A percentile compares a stretch with the other conserved stretches of the same genome.
phyloP scores from a whole-genome alignment of 2,888 invertebrate genomes.

The Andricus quercusramuli region DNA sequence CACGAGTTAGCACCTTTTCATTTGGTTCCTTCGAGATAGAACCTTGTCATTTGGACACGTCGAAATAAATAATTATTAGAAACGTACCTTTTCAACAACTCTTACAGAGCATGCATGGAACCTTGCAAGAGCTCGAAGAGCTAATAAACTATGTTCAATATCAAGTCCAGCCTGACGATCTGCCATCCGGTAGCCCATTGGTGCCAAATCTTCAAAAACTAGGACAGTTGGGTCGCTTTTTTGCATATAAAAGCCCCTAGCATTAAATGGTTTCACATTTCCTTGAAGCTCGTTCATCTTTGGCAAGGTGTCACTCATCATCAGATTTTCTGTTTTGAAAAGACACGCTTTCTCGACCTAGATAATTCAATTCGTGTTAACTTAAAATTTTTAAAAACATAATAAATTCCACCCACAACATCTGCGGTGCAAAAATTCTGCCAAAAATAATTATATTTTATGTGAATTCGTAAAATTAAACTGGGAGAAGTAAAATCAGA shows the following conservation, averaged over 20 bases:
- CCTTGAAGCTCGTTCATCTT: slow-evolving; percentile 69
- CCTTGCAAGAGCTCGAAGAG: slow-evolving; percentile 80
- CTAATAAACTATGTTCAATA: slow-evolving; percentile 79
- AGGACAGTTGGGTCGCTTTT: slow-evolving; percentile 72
- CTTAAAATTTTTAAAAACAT: too few species aligned
- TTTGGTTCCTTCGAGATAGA: too few species aligned
- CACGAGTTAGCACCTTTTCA: too few species aligned
- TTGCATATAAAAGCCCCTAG: slow-evolving; percentile 70
- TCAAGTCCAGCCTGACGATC: slow-evolving; percentile 81
- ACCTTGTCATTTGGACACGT: too few species aligned
- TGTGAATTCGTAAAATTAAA: too few species aligned
- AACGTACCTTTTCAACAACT: slow-evolving; percentile 79
- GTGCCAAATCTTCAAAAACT: slow-evolving; percentile 82
- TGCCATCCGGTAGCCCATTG: slow-evolving; percentile 80
- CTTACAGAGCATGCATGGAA: slow-evolving; percentile 82
- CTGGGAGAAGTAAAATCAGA: too few species aligned
- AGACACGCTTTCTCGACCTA: slow-evolving; percentile 64
- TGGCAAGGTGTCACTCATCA: slow-evolving; percentile 69
- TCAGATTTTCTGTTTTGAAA: slow-evolving; percentile 68
- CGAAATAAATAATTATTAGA: too few species aligned
- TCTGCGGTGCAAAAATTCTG: too few species aligned
- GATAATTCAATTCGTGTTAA: neutral
- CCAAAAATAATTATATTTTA: too few species aligned
- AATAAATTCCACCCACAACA: too few species aligned
- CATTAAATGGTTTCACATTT: slow-evolving; percentile 62